A percentile compares a stretch with the other conserved stretches of the same genome.
Evolutionary conservation across 37 sponge, comb jelly and placozoan species (phyloP).

Genomic region (Petrosia ficiformis): DNA sequence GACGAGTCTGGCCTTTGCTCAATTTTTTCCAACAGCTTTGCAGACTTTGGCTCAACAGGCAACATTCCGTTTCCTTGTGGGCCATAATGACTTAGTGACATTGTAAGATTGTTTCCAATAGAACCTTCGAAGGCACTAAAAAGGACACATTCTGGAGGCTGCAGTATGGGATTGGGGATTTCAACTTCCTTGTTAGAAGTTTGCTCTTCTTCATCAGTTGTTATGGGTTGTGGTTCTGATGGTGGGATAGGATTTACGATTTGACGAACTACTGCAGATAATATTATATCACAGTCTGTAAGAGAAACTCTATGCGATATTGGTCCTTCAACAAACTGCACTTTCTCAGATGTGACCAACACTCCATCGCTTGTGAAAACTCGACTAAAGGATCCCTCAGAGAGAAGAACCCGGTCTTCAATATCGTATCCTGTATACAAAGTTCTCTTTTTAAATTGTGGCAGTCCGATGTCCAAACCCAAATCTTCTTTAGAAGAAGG

Average conservation of each 20-base stretch:
- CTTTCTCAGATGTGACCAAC: conserved; percentile 13
- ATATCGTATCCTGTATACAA: conserved; percentile 57
- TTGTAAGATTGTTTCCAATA: conserved; percentile 18
- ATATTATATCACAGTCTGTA: conserved; percentile 16
- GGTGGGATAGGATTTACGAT: neutral
- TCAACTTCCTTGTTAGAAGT: neutral
- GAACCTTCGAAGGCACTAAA: conserved; percentile 27
- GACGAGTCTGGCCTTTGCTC: conserved; percentile 4
- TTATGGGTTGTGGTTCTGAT: neutral
- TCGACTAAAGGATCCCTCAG: conserved; percentile 15
- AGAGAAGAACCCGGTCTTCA: conserved; percentile 40
- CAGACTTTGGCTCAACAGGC: conserved; percentile 22
- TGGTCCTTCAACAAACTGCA: neutral
- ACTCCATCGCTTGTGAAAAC: conserved; percentile 47
- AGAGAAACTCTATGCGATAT: conserved; percentile 10
- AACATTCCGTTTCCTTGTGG: conserved; percentile 55
- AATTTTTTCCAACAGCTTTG: neutral
- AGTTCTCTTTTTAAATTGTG: conserved; percentile 16
- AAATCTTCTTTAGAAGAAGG: neutral
- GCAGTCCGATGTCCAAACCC: neutral
- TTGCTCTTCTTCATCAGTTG: neutral
- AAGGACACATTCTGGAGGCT: conserved; percentile 28
- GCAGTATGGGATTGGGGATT: neutral
- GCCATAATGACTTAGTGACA: conserved; percentile 66
- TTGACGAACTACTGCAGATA: neutral